Evolutionary conservation across 2,797 vertebrate genomes (phyloP), one percentile per base, ranked within the genome.

Genomic region (Gallinago stenura): DNA sequence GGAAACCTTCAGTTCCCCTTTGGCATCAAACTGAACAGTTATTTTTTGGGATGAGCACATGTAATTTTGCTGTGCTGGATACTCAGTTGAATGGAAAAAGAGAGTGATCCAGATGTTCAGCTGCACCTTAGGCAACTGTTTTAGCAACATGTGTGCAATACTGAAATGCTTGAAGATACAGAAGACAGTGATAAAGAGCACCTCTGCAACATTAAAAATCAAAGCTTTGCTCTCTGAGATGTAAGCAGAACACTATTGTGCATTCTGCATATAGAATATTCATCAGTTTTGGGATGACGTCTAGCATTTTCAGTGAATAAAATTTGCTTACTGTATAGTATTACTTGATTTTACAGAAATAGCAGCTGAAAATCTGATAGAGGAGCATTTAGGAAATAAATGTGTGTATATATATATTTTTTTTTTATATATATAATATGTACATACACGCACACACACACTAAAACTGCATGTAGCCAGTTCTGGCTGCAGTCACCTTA

Each of bases 51-150:
- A 89, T 93, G 64, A 89, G 57, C 60, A 56, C 25, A 39, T 79
- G 76, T 65, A 73, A 72, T 91, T 24, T 46, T 91, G 57, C 35
- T 48, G 33, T 61, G n/a, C 48, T 84, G 72, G 68, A 85, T 79
- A 64, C 54, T 79, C 43, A 56, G 57, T 10, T 30, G 56, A 65
- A 69, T 57, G 78, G 48, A 73, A 83, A 56, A 88, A 72, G 33
- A 68, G 65, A 78, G 17, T 61, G 75, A 83, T 93, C 68, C 72
- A 92, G 78, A 81, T 46, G 64, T 92, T 95, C 48, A 51, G 31
- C 54, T 89, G 57, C 56, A 93, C 50, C 82, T 87, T 64, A 41
- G 86, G 61, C 81, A 87, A 66, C 43, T 68, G 58, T 88, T 94
- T 76, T 64, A 89, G 65, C 56, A 85, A 71, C 76, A 71, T 18